Evolutionary conservation across 2,113 vertebrate genomes (phyloP).

Genomic region (Pycnonotus jocosus): DNA sequence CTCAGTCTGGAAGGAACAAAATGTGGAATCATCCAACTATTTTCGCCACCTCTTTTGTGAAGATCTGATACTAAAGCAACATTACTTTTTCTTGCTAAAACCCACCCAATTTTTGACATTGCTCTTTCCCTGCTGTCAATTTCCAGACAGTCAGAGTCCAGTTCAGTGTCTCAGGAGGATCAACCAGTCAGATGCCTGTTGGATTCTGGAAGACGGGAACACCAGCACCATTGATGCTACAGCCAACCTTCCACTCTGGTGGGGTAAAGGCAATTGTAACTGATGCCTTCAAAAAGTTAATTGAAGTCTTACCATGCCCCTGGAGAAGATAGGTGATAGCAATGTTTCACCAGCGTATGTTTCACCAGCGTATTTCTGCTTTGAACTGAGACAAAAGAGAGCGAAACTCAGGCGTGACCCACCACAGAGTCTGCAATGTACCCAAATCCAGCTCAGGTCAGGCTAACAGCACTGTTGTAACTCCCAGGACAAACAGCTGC

Average conservation of each 20-base stretch:
- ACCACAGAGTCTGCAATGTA: neutral
- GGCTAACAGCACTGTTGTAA: neutral
- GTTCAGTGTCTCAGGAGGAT: neutral
- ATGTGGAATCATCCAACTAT: neutral
- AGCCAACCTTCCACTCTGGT: neutral
- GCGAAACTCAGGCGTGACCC: neutral
- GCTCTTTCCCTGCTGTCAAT: neutral
- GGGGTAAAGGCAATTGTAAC: neutral
- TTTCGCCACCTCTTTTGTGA: neutral
- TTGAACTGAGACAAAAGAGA: neutral
- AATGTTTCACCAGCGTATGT: neutral
- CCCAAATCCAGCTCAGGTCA: neutral
- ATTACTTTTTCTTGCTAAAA: neutral
- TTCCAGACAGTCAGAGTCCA: neutral
- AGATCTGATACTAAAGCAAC: neutral
- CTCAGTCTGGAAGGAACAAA: neutral
- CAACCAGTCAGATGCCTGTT: rapidly evolving
- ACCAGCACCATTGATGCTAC: rapidly evolving
- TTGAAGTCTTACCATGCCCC: neutral
- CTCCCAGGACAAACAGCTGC: neutral
- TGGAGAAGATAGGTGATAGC: neutral
- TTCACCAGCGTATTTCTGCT: neutral
- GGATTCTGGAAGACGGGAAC: neutral
- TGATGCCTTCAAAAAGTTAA: neutral
- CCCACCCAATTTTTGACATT: rapidly evolving